Base-by-base conservation (phyloP, 2,113 vertebrate genomes). In the Pollachius pollachius region DNA sequence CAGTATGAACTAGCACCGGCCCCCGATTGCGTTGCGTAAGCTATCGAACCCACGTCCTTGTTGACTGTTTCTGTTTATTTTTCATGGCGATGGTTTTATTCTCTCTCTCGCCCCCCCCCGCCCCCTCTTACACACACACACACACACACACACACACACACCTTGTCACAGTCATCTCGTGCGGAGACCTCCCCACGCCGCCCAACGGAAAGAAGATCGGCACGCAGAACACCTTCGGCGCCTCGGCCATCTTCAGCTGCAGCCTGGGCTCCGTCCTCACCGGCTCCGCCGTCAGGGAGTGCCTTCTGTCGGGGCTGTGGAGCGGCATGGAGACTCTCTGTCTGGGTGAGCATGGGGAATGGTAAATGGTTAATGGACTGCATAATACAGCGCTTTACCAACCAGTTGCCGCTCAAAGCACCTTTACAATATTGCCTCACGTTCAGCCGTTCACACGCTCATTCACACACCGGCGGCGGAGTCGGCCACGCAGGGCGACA, bases 121-220 rank as follows among this genome's bases (percentile, higher is more conserved):
- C 21, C 19, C 17, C 64, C 41, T 70, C 30, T 23, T 23, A 13
- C 75, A 34, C 18, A 70, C 52, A 73, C 68, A 48, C 68, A 23
- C 21, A 23, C 21, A 23, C 21, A 34, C 54, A 62, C 54, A 48
- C 18, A 13, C 75, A 34, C 18, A 70, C 52, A 73, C 68, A 48
- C 68, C 88, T 68, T 84, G 74, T 78, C 90, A 9, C 89, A 99
- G 97, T 99, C 82, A 97, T 98, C 89, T 98, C 96, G 68, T 99
- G 97, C 81, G 95, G 97, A 71, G 95, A 95, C 83, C 91, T 97
- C 71, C 92, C 95, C 52, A 93, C 89, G 74, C 95, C 96, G 84
- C 94, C 96, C 76, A 98, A 99, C 90, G 96, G 96, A 75, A 97
- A 94, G 91, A 98, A 97, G 87, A 98, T 98, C 86, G 97, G 97